Conservation (phyloP, 2,888 invertebrate species). For the Lymantria monacha region DNA sequence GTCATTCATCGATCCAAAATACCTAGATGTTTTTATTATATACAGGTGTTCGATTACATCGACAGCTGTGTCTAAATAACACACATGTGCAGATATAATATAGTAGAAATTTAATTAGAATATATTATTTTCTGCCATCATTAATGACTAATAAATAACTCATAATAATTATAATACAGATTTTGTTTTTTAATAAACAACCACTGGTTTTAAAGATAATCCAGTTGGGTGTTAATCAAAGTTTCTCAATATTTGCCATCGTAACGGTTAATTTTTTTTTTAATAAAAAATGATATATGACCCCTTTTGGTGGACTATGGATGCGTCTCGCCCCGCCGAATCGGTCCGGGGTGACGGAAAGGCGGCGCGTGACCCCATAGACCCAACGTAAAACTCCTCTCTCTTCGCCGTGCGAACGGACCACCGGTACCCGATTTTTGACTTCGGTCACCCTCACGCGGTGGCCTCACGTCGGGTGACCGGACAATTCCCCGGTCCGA, state of each 20-base stretch:
- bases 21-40: slow-evolving; percentile 11
- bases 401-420: no score
- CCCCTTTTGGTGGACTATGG: no score
- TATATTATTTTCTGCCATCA: not conserved
- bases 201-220: not conserved
- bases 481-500: no score
- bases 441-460: no score
- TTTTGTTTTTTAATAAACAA: not conserved
- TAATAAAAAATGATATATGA: no score
- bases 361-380: no score
- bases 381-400: no score
- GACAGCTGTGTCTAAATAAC: slow-evolving; percentile 9
- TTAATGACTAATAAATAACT: not conserved
- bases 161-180: not conserved
- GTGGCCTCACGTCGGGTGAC: no score
- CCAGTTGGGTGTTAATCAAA: not conserved
- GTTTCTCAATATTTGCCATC: not conserved
- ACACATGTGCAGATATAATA: not conserved
- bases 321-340: no score
- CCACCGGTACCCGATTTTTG: no score
- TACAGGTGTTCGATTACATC: slow-evolving; percentile 33
- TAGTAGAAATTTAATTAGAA: not conserved
- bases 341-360: no score
- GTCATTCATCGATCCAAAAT: not conserved
- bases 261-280: not conserved